These are phyloP conservation scores for Lytechinus pictus DNA, from an alignment of 35 echinoderm and acorn worm species.

Conservation along the genomic window DNA sequence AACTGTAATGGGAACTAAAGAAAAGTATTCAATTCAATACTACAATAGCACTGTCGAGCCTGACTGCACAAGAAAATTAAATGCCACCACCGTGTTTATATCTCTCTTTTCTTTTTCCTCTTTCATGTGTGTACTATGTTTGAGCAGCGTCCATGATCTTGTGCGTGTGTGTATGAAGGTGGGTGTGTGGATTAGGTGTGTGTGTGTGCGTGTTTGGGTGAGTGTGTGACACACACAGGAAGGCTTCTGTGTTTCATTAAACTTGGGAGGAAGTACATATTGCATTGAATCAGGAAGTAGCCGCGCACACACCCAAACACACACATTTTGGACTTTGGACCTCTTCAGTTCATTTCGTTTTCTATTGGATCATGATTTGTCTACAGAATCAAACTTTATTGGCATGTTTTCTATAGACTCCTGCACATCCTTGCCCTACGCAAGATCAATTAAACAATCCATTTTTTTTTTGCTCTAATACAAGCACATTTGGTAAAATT, in stretches of 20 bases:
- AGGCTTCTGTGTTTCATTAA: slow-evolving; percentile 10
- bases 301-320: neutral
- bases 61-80: slow-evolving; percentile 5
- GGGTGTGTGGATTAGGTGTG: neutral
- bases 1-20: neutral
- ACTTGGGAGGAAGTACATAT: neutral
- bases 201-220: neutral
- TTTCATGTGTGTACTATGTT: neutral
- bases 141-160: neutral
- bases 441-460: no score
- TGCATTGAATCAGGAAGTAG: neutral
- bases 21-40: neutral
- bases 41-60: neutral
- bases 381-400: neutral
- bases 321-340: neutral
- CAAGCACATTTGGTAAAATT: no score
- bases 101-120: neutral
- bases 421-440: neutral
- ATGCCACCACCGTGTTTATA: neutral
- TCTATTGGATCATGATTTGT: neutral
- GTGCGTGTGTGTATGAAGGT: neutral
- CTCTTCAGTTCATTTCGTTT: neutral
- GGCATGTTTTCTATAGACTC: neutral
- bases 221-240: neutral
- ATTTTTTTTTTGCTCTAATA: no score